Evolutionary conservation across 1,140 invertebrate species (phyloP), one percentile per base, ranked within the genome.

Genomic region (Formica exsecta): DNA sequence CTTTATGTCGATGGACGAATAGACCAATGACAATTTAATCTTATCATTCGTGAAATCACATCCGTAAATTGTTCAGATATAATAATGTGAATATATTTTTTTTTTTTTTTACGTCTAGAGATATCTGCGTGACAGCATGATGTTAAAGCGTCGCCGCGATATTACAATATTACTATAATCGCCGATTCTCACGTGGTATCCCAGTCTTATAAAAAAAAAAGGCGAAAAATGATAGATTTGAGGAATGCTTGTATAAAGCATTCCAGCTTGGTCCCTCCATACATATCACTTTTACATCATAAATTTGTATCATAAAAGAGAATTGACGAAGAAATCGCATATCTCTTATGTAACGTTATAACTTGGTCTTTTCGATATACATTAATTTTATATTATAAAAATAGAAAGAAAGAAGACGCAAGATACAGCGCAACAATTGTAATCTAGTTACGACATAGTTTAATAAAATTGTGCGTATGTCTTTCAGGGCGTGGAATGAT

Each of bases 401-500:
- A 13, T 29, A 71, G 6, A 51, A 2, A 29, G 51, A 9, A 71
- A 48, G 6, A 1, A 9, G 41, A 41, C 44, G 29, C n/a, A 11
- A 16, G 32, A 77, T 61, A 61, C 9, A 29, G 32, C 36, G 41
- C 22, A 64, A 13, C 22, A 13, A 36, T 51, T 36, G 29, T 22
- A 66, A 38, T 13, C 25, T 64, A 64, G 4, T 29, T 54, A 13
- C 48, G 3, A 48, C 41, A n/a, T 13, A 44, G 16, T 74, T 65
- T 73, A 76, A 22, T 38, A 62, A 68, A 83, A 74, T 83, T 29
- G 71, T 59, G 57, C 41, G 7, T 48, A 22, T 62, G 66, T 81
- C 59, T 54, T 73, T 77, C 70, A 81, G n/a, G 48, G 66, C 76
- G 13, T 73, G 85, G 85, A 86, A 86, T 86, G 85, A 66, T 36